These are phyloP conservation scores for Tromatobia lineatoria DNA, from an alignment of 2,888 invertebrate species.

Conservation along the genomic window DNA sequence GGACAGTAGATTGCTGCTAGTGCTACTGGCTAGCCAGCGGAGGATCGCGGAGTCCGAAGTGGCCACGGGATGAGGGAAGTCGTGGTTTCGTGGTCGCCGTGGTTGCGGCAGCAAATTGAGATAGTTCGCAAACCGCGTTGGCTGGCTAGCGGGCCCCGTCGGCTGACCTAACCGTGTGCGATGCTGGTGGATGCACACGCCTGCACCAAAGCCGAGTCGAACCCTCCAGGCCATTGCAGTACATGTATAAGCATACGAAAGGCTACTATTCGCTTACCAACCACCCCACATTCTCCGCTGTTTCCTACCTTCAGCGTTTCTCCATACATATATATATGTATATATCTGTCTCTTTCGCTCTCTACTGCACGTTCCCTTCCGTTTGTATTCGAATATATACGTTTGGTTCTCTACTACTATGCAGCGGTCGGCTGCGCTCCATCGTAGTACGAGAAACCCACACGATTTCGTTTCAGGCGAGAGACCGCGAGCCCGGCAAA, in stretches of 20 bases:
- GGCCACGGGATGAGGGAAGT: constrained; percentile 78
- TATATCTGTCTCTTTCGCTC: constrained; percentile 45
- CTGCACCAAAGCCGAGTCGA: constrained; percentile 38
- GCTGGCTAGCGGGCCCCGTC: constrained; percentile 72
- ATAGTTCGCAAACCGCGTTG: constrained; percentile 83
- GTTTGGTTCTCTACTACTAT: neutral
- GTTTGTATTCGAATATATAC: constrained; percentile 25
- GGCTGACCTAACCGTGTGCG: constrained; percentile 78
- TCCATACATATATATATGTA: constrained; percentile 66
- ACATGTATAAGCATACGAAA: constrained; percentile 29
- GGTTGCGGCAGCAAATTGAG: constrained; percentile 83
- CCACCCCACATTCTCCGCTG: constrained; percentile 56
- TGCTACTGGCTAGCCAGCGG: constrained; percentile 41
- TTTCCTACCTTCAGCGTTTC: constrained; percentile 74
- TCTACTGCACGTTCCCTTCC: constrained; percentile 60
- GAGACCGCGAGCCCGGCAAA: constrained; percentile 38
- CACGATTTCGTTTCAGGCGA: constrained; percentile 39
- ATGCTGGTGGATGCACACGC: constrained; percentile 53
- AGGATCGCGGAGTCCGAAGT: constrained; percentile 64
- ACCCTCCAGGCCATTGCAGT: constrained; percentile 3
- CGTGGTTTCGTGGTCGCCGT: constrained; percentile 82
- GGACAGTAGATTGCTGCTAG: constrained; percentile 23
- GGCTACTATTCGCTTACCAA: constrained; percentile 35
- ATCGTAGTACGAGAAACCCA: constrained; percentile 22
- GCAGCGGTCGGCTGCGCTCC: constrained; percentile 12